Evolutionary conservation across 2,113 vertebrate genomes (phyloP), one percentile per base, ranked within the genome.

Genomic region (Macrotus californicus): DNA sequence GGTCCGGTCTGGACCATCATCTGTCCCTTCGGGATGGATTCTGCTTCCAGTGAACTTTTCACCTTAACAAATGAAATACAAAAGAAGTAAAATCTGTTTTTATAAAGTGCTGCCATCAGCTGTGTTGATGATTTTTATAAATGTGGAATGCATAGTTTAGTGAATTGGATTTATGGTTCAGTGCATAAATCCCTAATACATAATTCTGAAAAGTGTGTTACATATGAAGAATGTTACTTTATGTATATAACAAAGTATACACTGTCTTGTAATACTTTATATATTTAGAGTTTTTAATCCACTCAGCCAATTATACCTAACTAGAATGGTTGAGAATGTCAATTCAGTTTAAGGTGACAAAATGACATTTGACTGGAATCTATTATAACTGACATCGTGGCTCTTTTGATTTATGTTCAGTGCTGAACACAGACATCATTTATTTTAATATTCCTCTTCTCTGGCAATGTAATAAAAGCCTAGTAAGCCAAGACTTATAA

Each of bases 361-460:
- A 89, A 76, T 12, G 21, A 36, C 67, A 54, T 81, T 95, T 64
- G 67, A 80, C 70, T 91, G 61, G 87, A 79, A 87, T 90, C 73
- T 91, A 54, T 90, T 93, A 41, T 89, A 94, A 82, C 22, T 82
- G 82, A 80, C 66, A 85, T 46, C 84, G 59, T 82, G 48, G 34
- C 24, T 90, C 52, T 94, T 80, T 95, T 96, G 82, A 95, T 94
- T 94, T 93, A 97, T 85, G 94, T 46, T 93, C 80, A 46, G 52
- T 90, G 59, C 66, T 56, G 83, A 96, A 91, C 43, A 87, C 64
- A 94, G 87, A 96, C 87, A 94, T 92, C 87, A 94, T 90, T 97
- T 97, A 94, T 97, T 97, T 97, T 96, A 93, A 96, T 97, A 92
- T 96, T 90, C 43, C 36, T 41, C 89, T 90, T 96, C 72, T 83